Evolutionary conservation across 1,140 invertebrate species (phyloP).

Genomic region (Zelostemma sp.): DNA sequence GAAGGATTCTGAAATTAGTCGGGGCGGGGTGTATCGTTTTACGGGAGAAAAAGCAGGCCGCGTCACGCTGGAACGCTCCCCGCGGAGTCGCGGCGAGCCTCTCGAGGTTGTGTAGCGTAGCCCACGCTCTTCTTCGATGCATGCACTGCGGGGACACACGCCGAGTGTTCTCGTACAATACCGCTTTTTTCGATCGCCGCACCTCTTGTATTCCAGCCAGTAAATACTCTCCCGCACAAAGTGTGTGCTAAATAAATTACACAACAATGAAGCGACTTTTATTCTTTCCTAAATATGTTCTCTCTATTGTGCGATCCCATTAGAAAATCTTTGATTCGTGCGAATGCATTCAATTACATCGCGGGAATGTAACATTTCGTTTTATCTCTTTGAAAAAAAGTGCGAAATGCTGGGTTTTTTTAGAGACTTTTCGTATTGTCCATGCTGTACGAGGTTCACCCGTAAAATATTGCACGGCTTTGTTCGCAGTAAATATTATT

Average conservation of each 20-base stretch:
- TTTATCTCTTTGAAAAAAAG: no score
- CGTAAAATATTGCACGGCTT: not conserved
- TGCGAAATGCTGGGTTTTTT: no score
- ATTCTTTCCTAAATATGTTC: no score
- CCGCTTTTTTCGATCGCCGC: conserved; percentile 7
- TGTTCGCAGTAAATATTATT: not conserved
- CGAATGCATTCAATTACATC: no score
- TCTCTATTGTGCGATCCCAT: no score
- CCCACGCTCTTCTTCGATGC: not conserved
- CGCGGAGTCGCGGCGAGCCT: conserved; percentile 32
- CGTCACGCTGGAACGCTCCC: conserved; percentile 38
- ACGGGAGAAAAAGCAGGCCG: conserved; percentile 17
- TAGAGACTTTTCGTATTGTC: no score
- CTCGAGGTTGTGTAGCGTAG: conserved; percentile 22
- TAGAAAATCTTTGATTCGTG: no score
- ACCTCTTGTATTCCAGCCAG: conserved; percentile 5
- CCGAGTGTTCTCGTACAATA: conserved; percentile 6
- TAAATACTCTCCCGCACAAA: not conserved
- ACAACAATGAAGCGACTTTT: no score
- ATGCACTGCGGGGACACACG: not conserved
- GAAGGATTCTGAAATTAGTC: conserved; percentile 25
- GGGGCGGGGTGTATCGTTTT: conserved; percentile 21
- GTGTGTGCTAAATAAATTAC: no score
- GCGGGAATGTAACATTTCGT: no score
- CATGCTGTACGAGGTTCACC: not conserved